phyloP scores from a whole-genome alignment of 2,888 invertebrate genomes.

The Diaphora mendica region DNA sequence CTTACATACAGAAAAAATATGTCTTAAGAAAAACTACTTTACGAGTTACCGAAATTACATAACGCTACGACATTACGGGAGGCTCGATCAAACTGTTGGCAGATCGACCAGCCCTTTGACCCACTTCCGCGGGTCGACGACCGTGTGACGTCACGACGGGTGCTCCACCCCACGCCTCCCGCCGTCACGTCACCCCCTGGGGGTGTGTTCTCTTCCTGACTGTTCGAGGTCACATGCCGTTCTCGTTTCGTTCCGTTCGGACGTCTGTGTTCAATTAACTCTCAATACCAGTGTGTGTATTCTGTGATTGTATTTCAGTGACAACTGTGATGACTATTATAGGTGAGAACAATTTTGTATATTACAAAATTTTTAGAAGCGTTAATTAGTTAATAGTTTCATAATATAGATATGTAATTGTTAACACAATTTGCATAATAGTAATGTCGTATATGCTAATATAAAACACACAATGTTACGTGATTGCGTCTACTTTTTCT shows the following conservation, averaged over 20 bases:
- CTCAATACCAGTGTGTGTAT: slow-evolving; percentile 46
- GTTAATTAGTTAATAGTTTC: background rate
- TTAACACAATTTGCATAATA: background rate
- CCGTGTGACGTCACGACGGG: slow-evolving; percentile 81
- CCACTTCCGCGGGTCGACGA: slow-evolving; percentile 80
- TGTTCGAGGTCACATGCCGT: slow-evolving; percentile 79
- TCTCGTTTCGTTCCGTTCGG: slow-evolving; percentile 63
- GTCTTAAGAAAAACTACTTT: background rate
- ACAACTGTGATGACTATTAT: slow-evolving; percentile 71
- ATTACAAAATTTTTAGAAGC: background rate
- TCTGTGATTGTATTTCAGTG: slow-evolving; percentile 48
- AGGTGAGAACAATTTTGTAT: slow-evolving; percentile 62
- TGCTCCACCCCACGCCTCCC: slow-evolving; percentile 57
- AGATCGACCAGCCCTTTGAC: slow-evolving; percentile 80
- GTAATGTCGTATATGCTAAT: background rate
- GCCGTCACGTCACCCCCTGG: slow-evolving; percentile 67
- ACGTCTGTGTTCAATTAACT: slow-evolving; percentile 60
- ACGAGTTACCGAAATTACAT: slow-evolving; percentile 52
- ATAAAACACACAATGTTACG: slow-evolving; percentile 18
- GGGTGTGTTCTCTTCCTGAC: slow-evolving; percentile 74
- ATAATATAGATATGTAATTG: background rate
- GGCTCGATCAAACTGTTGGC: slow-evolving; percentile 59
- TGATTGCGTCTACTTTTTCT: slow-evolving; percentile 30
- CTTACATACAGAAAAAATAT: background rate
- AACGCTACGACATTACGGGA: slow-evolving; percentile 57